Percentiles rank a stretch among this genome's conserved stretches.
Conservation (phyloP, 2,797 vertebrate genomes). For the Pteronotus mesoamericanus region DNA sequence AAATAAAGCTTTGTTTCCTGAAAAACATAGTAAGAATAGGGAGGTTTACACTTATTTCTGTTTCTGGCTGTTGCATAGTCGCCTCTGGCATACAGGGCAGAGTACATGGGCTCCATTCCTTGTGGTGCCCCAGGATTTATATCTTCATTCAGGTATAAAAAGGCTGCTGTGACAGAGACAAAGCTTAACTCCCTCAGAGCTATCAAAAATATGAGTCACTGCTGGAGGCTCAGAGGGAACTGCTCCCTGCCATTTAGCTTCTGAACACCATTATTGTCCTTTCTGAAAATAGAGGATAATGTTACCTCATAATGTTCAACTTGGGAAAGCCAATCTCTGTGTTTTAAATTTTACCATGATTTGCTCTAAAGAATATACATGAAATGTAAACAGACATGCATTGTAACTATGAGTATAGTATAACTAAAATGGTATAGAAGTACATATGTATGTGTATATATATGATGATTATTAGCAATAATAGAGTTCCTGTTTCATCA, state of each 20-base stretch:
- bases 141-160: slow-evolving; percentile 20
- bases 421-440: neutral
- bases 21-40: neutral
- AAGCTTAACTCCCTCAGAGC: neutral
- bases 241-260: neutral
- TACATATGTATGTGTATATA: neutral
- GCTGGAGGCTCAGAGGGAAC: neutral
- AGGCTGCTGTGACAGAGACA: slow-evolving; percentile 18
- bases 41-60: slow-evolving; percentile 16
- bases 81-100: neutral
- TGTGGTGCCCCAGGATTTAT: neutral
- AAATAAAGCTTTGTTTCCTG: slow-evolving; percentile 36
- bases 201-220: slow-evolving; percentile 24
- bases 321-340: slow-evolving; percentile 9
- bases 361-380: neutral
- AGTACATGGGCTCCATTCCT: neutral
- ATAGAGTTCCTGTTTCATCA: neutral
- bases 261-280: neutral
- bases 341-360: neutral
- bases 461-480: neutral
- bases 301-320: neutral
- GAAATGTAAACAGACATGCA: neutral
- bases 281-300: slow-evolving; percentile 5
- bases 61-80: neutral
- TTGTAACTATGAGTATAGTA: neutral